Conservation (phyloP, 2,113 vertebrate species). For the Austrofundulus limnaeus region DNA sequence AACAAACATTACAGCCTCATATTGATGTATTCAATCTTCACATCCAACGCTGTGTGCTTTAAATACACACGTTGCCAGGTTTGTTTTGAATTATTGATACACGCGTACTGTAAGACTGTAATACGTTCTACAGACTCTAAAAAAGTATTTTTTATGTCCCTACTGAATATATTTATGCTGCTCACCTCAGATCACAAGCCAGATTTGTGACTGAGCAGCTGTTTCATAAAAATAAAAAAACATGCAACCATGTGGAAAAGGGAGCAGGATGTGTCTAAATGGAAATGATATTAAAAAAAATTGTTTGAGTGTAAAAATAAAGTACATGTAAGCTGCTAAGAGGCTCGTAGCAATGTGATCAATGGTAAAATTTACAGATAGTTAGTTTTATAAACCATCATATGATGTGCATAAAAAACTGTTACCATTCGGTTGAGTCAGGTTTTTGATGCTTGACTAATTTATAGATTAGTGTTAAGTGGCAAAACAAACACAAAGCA, state of each 20-base stretch:
- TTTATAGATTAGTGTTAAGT: neutral
- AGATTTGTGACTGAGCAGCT: neutral
- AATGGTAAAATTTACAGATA: neutral
- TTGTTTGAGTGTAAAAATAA: no score
- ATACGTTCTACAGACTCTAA: slow-evolving; percentile 20
- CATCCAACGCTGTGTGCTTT: slow-evolving; percentile 24
- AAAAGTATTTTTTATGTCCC: slow-evolving; percentile 10
- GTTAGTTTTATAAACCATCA: neutral
- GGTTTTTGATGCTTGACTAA: neutral
- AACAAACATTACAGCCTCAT: slow-evolving; percentile 55
- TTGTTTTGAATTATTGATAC: slow-evolving; percentile 24
- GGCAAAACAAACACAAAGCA: neutral
- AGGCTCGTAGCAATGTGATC: neutral
- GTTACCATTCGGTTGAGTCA: neutral
- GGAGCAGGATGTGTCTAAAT: neutral
- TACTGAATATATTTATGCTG: slow-evolving; percentile 3
- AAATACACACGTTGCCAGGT: slow-evolving; percentile 11
- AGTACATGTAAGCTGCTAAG: no score
- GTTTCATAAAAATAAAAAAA: neutral
- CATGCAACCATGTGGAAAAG: neutral
- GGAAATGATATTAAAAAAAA: no score
- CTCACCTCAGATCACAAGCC: neutral
- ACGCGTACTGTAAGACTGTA: slow-evolving; percentile 6
- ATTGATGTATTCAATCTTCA: slow-evolving; percentile 24
- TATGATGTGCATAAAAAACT: neutral